phyloP scores from a whole-genome alignment of 2,888 invertebrate species.

The Cecidostiba fungosa region DNA sequence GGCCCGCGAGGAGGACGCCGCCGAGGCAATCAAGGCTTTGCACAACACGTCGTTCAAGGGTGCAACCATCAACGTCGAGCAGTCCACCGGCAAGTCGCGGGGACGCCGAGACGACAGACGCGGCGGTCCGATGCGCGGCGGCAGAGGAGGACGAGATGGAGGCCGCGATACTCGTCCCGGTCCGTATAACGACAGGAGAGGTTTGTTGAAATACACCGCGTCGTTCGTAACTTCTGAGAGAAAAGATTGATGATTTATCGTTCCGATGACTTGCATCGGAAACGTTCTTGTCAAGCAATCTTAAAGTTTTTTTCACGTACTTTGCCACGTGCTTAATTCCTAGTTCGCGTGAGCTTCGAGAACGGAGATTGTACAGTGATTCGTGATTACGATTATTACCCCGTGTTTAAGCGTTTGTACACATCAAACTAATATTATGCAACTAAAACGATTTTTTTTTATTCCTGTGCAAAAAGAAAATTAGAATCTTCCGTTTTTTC shows the following conservation, averaged over 20 bases:
- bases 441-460: conserved; percentile 49
- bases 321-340: conserved; percentile 16
- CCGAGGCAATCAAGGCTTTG: conserved; percentile 89
- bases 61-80: conserved; percentile 91
- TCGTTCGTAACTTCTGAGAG: conserved; percentile 65
- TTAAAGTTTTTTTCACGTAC: conserved; percentile 33
- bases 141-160: conserved; percentile 80
- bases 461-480: background rate
- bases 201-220: conserved; percentile 72
- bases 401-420: conserved; percentile 63
- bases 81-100: conserved; percentile 89
- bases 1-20: conserved; percentile 91
- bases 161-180: conserved; percentile 80
- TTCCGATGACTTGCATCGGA: conserved; percentile 5
- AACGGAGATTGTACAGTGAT: conserved; percentile 25
- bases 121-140: conserved; percentile 82
- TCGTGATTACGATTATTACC: conserved; percentile 60
- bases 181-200: conserved; percentile 79
- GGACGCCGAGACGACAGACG: conserved; percentile 82
- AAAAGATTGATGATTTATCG: conserved; percentile 32
- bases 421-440: conserved; percentile 51
- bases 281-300: background rate
- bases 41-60: conserved; percentile 93
- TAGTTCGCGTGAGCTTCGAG: conserved; percentile 11
- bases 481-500: background rate